Conservation (phyloP, 1,140 invertebrate species). For the Drosophila yakuba region DNA sequence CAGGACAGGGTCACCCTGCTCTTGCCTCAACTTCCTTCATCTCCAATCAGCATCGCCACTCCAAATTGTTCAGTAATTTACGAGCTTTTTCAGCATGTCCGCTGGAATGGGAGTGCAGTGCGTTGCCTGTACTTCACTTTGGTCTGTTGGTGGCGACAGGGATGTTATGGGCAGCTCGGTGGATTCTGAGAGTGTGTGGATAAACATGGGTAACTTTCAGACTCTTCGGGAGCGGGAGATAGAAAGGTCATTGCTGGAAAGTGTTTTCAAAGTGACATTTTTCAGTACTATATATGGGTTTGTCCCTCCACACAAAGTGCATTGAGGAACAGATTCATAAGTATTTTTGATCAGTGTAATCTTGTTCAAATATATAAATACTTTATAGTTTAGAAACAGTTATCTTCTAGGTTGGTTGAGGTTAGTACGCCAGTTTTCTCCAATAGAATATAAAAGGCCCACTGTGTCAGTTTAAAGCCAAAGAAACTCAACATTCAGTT, state of each 20-base stretch:
- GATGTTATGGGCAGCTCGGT: slow-evolving; percentile 6
- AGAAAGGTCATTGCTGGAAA: slow-evolving; percentile 55
- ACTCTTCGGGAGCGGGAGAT: slow-evolving; percentile 1
- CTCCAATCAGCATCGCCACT: slow-evolving; percentile 29
- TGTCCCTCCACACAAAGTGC: background rate
- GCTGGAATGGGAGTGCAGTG: slow-evolving; percentile 65
- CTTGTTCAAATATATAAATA: no score
- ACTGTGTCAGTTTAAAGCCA: slow-evolving; percentile 46
- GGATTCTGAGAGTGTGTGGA: slow-evolving; percentile 32
- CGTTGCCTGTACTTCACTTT: slow-evolving; percentile 70
- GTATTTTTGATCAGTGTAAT: background rate
- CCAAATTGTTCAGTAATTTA: slow-evolving; percentile 79
- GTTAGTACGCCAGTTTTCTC: no score
- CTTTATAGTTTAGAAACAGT: no score
- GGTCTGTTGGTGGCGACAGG: slow-evolving; percentile 29
- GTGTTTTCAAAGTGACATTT: slow-evolving; percentile 56
- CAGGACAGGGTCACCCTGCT: slow-evolving; percentile 13
- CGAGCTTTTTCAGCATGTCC: slow-evolving; percentile 72
- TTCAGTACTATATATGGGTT: slow-evolving; percentile 19
- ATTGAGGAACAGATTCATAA: no score
- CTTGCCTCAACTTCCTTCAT: slow-evolving; percentile 2
- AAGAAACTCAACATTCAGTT: slow-evolving; percentile 77
- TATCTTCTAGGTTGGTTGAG: no score
- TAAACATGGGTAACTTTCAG: slow-evolving; percentile 35
- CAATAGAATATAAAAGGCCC: background rate